Base-by-base conservation (phyloP, 2,888 invertebrate genomes). In the Masnerella sp. region DNA sequence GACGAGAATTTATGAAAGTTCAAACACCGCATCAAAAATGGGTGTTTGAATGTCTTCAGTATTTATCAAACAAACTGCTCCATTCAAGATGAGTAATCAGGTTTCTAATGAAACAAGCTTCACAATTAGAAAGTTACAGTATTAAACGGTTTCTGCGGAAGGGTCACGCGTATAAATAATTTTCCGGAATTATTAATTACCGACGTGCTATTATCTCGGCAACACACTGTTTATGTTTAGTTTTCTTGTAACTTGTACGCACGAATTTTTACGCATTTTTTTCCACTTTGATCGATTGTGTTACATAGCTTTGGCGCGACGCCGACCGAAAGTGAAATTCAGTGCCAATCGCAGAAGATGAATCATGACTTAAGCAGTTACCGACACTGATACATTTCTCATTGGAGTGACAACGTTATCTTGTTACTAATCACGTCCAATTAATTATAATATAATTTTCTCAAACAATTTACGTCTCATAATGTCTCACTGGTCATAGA, bases 131-230 rank as follows among this genome's bases (percentile, higher is more conserved):
- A 69, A 69, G 69, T 56, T 51, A 30, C 30, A 47, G 11, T 18
- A 38, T 62, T 54, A 69, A 61, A 47, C 5, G 17, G 52, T 52
- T 67, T 32, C 25, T 32, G 47, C 30, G 14, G 20, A 68, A 69
- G 56, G 61, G 69, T 69, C 47, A 62, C n/a, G 9, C 42, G 7
- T 18, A 47, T 69, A 51, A 62, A 62, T 45, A 47, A 54, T 54
- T 61, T 54, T 34, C 54, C 58, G 17, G 2, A 69, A 69, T 69
- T 52, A 69, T 69, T 69, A 61, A 69, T 69, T 61, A 62, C 40
- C 5, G 11, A 17, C 17, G 36, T 17, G 3, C 11, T 12, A 59
- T 45, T 28, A 8, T 51, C 32, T 12, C 17, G 9, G 34, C 22
- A 18, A 42, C 51, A 59, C 42, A 47, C 22, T 5, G 9, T 25